Base-by-base conservation (phyloP, 1,140 invertebrate species). In the Hestina assimilis region DNA sequence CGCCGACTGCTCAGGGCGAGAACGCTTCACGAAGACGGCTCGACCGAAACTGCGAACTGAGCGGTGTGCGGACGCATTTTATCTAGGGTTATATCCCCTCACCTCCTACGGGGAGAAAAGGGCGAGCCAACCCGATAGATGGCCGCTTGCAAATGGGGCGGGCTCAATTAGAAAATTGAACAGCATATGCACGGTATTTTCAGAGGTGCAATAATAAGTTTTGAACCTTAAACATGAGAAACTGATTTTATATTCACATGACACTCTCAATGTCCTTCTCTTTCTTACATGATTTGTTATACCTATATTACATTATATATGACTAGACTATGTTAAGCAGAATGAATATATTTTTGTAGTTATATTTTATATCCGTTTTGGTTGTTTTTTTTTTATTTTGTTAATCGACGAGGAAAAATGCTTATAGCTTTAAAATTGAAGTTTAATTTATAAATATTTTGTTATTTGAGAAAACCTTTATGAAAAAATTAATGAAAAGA, bases 81-180 rank as follows among this genome's bases (percentile, higher is more conserved):
- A 38, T 29, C n/a, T 54, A 60, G 58, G 50, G 58, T 60, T 47
- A 43, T 15, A 48, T 14, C 59, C 46, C 53, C 48, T 33, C 26
- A 35, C 50, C 42, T 31, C 57, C 28, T 31, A 19, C 33, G 29
- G 42, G 33, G 29, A 41, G 59, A 46, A 38, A 51, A 50, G 54
- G 59, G 46, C 21, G 24, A 43, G 29, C 24, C 35, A 38, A 17
- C 50, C 42, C n/a, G n/a, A 40, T 35, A 35, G 12, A 56, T 33
- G 45, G 54, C 45, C 17, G 48, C 33, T 35, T 62, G 59, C 53
- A 62, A 4, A 23, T 24, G 41, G 53, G 54, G 33, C 33, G 35
- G 54, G 31, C 38, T 61, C 55, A 61, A 51, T n/a, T n/a, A n/a
- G n/a, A n/a, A n/a, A n/a, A n/a, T n/a, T 54, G 45, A 43, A 54